Conservation (phyloP, 2,888 invertebrate species). For the Orchesella flavescens region DNA sequence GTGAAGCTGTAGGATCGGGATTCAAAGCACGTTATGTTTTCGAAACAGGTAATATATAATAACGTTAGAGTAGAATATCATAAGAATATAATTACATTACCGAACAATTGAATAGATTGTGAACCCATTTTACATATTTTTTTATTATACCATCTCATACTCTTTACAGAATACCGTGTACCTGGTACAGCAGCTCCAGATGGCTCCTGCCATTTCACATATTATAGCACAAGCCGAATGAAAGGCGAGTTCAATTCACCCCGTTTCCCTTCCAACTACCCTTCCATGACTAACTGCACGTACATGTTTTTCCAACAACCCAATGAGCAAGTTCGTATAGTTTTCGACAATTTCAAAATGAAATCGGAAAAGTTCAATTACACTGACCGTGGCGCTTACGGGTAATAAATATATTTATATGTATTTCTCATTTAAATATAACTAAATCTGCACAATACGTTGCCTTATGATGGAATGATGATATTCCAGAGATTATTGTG, state of each 20-base stretch:
- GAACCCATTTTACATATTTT: not conserved
- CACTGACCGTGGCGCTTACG: constrained; percentile 82
- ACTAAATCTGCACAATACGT: too few relatives aligned
- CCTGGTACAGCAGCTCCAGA: constrained; percentile 95
- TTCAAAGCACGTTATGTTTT: constrained; percentile 92
- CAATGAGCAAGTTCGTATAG: constrained; percentile 91
- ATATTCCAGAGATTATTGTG: constrained; percentile 77
- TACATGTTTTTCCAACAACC: constrained; percentile 87
- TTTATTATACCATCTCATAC: not conserved
- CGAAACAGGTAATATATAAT: constrained; percentile 81
- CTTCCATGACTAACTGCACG: constrained; percentile 94
- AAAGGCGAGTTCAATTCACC: constrained; percentile 96
- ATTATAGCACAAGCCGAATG: constrained; percentile 89
- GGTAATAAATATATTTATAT: constrained; percentile 76
- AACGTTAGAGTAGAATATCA: not conserved
- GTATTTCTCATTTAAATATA: too few relatives aligned
- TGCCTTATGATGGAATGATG: too few relatives aligned
- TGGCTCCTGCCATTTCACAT: constrained; percentile 91
- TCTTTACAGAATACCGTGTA: constrained; percentile 75
- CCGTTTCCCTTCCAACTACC: constrained; percentile 96
- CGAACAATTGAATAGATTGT: not conserved
- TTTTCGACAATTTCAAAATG: constrained; percentile 93
- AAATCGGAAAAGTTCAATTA: constrained; percentile 86
- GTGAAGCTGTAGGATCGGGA: constrained; percentile 90
- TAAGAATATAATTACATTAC: not conserved